A percentile compares a stretch with the other conserved stretches of the same genome.
These are phyloP conservation scores for Xestia ashworthii DNA, from an alignment of 2,888 invertebrate species.

Conservation along the genomic window DNA sequence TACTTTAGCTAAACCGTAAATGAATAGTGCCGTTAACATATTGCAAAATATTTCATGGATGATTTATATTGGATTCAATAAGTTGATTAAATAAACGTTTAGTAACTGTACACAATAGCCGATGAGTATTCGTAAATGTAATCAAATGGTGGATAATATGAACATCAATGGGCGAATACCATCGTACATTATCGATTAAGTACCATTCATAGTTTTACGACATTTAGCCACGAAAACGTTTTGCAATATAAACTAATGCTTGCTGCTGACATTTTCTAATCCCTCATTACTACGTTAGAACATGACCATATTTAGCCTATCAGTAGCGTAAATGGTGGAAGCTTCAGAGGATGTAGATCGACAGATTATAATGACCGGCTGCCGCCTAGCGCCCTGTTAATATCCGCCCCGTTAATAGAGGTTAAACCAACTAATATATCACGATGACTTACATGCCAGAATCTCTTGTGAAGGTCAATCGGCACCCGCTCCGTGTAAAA, in stretches of 20 bases:
- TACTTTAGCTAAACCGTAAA: conserved; percentile 20
- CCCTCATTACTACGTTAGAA: conserved; percentile 21
- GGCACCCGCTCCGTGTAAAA: conserved; percentile 9
- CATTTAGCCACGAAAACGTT: conserved; percentile 42
- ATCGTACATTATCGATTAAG: conserved; percentile 11
- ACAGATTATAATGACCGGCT: conserved; percentile 61
- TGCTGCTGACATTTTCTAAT: conserved; percentile 43
- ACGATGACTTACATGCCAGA: conserved; percentile 32
- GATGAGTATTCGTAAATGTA: conserved; percentile 31
- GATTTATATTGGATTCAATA: conserved; percentile 30
- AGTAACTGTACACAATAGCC: conserved; percentile 16
- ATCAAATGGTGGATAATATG: conserved; percentile 29
- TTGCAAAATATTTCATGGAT: conserved; percentile 32
- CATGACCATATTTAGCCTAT: conserved; percentile 27
- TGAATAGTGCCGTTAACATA: neutral
- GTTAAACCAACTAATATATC: conserved; percentile 57
- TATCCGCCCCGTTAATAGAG: conserved; percentile 65
- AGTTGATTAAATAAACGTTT: conserved; percentile 31
- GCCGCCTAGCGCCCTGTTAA: conserved; percentile 62
- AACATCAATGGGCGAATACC: conserved; percentile 22
- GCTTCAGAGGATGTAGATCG: conserved; percentile 62
- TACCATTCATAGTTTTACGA: conserved; percentile 40
- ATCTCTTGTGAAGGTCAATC: conserved; percentile 38
- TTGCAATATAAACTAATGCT: conserved; percentile 42
- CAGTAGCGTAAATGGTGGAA: conserved; percentile 42